These are phyloP conservation scores for Spinibarbus caldwelli DNA, from an alignment of 2,797 vertebrate species.

Conservation along the genomic window DNA sequence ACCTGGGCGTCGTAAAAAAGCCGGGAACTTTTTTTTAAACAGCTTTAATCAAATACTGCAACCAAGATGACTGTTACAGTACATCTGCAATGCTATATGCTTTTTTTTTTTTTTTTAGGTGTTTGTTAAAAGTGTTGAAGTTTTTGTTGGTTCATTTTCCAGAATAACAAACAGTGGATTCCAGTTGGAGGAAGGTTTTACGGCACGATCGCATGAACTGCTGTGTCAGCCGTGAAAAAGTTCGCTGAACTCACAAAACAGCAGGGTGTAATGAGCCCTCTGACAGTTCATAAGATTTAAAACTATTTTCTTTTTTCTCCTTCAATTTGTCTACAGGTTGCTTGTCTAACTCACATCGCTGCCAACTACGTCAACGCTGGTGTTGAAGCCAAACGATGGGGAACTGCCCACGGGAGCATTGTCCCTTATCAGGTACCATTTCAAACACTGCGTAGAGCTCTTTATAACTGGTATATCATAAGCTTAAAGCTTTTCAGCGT, in stretches of 20 bases:
- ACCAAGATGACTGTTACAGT: background rate
- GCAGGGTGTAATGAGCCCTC: constrained; percentile 36
- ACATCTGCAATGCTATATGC: background rate
- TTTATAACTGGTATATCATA: too few relatives aligned
- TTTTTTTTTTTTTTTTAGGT: background rate
- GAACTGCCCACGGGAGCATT: constrained; percentile 93
- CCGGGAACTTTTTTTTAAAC: background rate
- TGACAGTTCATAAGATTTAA: constrained; percentile 30
- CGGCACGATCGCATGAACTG: background rate
- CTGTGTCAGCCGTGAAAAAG: constrained; percentile 3
- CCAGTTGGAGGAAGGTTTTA: constrained; percentile 10
- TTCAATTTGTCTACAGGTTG: constrained; percentile 79
- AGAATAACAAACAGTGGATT: constrained; percentile 17
- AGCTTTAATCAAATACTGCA: background rate
- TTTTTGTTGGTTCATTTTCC: constrained; percentile 24
- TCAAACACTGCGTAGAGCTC: too few relatives aligned
- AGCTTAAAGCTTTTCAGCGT: too few relatives aligned
- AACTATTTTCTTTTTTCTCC: constrained; percentile 6
- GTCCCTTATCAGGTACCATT: constrained; percentile 98
- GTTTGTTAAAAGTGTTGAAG: background rate
- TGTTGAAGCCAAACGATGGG: constrained; percentile 88
- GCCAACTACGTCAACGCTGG: constrained; percentile 90
- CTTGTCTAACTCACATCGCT: constrained; percentile 91
- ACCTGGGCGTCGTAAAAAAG: constrained; percentile 52
- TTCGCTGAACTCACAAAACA: constrained; percentile 33